Evolutionary conservation across 2,888 invertebrate species (phyloP).

Genomic region (Leptinotarsa rubiginosa): DNA sequence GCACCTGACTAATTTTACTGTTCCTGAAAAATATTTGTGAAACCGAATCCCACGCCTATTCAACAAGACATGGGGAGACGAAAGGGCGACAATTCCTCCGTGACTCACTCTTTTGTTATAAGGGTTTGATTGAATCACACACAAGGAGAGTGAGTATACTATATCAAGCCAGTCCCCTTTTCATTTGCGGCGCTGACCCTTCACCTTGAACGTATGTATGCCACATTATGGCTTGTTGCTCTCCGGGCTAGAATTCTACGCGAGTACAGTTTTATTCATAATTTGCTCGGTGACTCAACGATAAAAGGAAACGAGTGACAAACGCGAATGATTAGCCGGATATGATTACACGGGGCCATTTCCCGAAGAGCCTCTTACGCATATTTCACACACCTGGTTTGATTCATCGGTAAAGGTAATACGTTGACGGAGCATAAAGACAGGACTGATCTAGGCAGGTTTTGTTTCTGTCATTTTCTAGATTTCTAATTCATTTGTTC

Average conservation of each 20-base stretch:
- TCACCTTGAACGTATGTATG: conserved; percentile 18
- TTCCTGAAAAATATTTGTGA: neutral
- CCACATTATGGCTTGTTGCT: conserved; percentile 17
- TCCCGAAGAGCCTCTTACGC: neutral
- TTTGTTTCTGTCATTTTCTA: too few relatives aligned
- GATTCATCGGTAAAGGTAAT: neutral
- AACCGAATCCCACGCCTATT: conserved; percentile 15
- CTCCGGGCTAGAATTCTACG: neutral
- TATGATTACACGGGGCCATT: neutral
- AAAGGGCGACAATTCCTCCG: conserved; percentile 20
- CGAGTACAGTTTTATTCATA: conserved; percentile 21
- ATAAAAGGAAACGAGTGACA: conserved; percentile 11
- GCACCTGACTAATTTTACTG: conserved; percentile 2
- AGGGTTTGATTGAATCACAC: conserved; percentile 26
- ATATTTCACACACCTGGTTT: neutral
- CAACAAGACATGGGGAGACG: conserved; percentile 6
- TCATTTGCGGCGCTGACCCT: conserved; percentile 10
- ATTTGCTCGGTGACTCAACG: conserved; percentile 16
- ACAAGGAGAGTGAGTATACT: neutral
- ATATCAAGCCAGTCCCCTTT: conserved; percentile 13
- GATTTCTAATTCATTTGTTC: too few relatives aligned
- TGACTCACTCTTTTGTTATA: conserved; percentile 27
- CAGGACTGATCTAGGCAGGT: too few relatives aligned
- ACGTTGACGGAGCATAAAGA: neutral
- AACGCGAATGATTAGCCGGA: conserved; percentile 7